These are phyloP conservation scores for Hypomecis punctinalis DNA, from an alignment of 2,888 invertebrate genomes.

Conservation along the genomic window DNA sequence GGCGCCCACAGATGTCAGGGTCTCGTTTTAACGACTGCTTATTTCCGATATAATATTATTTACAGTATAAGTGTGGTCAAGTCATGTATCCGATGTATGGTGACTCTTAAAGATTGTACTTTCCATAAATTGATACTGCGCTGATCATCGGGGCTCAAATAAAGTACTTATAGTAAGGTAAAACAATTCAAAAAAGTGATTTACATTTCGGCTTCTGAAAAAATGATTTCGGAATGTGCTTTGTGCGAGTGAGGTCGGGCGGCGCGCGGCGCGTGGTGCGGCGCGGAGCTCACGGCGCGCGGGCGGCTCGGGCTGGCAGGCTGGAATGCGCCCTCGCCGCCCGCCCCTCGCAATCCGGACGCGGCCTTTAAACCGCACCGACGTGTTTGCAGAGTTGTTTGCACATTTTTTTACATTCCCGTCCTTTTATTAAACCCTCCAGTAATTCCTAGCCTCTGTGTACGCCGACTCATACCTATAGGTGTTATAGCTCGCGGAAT, in stretches of 20 bases:
- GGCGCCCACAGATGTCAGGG: conserved; percentile 46
- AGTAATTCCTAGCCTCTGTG: conserved; percentile 54
- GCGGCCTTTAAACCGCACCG: conserved; percentile 83
- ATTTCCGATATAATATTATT: conserved; percentile 36
- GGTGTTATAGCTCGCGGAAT: conserved; percentile 39
- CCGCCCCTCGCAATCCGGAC: conserved; percentile 82
- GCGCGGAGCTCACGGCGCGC: conserved; percentile 66
- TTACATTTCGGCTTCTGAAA: neutral
- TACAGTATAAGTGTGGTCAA: conserved; percentile 9
- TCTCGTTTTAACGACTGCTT: conserved; percentile 14
- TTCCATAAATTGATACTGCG: neutral
- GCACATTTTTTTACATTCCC: conserved; percentile 84
- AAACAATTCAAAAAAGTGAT: no score
- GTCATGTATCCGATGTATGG: conserved; percentile 1
- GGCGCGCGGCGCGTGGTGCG: conserved; percentile 50
- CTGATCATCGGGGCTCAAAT: no score
- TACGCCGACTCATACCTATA: conserved; percentile 36
- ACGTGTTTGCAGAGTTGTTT: conserved; percentile 84
- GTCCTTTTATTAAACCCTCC: conserved; percentile 76
- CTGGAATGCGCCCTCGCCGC: conserved; percentile 75
- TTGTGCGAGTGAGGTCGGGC: conserved; percentile 10
- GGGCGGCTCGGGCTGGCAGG: conserved; percentile 62
- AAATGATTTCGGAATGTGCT: conserved; percentile 16
- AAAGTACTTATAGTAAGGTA: no score
- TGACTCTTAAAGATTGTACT: neutral